Base-by-base conservation (phyloP, 2,797 vertebrate genomes). In the Amblyraja radiata region DNA sequence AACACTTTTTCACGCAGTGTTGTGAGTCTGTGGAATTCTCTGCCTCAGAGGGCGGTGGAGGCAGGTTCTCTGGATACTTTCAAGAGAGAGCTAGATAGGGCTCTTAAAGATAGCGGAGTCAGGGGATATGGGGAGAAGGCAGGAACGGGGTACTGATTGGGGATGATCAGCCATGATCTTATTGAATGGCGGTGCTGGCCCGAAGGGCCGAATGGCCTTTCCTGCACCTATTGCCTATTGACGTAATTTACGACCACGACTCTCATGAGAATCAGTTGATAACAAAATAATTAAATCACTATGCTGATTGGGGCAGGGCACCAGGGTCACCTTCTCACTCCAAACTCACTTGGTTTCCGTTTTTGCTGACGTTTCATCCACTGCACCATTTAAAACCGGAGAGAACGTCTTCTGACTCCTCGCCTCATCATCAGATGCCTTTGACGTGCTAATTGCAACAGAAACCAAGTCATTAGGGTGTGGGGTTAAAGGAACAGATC, bases 271-370 rank as follows among this genome's bases (percentile, higher is more conserved):
- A 39, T 5, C 1, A 36, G 32, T 77, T 18, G 78, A 36, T 79
- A 39, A 79, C 46, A 46, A 16, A 36, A 79, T 5, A 79, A 36
- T 36, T 39, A 39, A 79, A 79, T 18, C 11, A 78, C 77, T 79
- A 36, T 16, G 77, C 32, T 21, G 16, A 36, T 14, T 79, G 78
- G 32, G 78, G 32, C 1, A 1, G 36, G 14, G 83, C 25, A 61
- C 9, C 21, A 86, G 46, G 13, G 83, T 58, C 23, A 13, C 7
- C 28, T 84, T 61, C 16, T n/a, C 83, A 2, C 58, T 14, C 25
- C 61, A 28, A 61, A 86, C 83, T 86, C 58, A 86, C 83, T 86
- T 86, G 83, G 63, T 63, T 16, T 86, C 81, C 36, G 46, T 84
- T 58, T 54, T 58, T 28, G 58, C 54, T n/a, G 83, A 86, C 32